Evolutionary conservation across 1,140 invertebrate genomes (phyloP), one percentile per base, ranked within the genome.

Genomic region (Drosophila lacertosa): DNA sequence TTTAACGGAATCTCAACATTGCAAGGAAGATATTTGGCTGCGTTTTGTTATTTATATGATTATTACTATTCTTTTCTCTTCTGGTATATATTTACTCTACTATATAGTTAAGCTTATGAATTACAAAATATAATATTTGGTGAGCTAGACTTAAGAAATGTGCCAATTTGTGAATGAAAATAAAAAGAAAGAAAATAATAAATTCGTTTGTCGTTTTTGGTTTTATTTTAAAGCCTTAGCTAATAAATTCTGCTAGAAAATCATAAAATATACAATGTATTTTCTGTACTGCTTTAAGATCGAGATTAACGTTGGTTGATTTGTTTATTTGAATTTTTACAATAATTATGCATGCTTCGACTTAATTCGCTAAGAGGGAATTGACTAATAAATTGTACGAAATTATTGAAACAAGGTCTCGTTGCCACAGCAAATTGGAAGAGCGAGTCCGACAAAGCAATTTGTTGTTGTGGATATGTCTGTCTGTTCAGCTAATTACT

Each of bases 1-100:
- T 29, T 86, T 65, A 84, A 84, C 81, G 81, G 81, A 84, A 84
- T 84, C 81, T 84, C 81, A 81, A 81, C 50, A 86, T 84, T 84
- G 81, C 81, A 84, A 86, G 81, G 81, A 84, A 84, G 81, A 86
- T 84, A 62, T 88, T 84, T 84, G 81, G 69, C 69, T 77, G 69
- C 69, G 64, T 75, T 55, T 44, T 39, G 24, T 24, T 15, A 53
- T 37, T 6, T 22, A n/a, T 44, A 24, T 4, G n/a, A n/a, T 20
- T 42, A 42, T 11, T 26, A 16, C 20, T 51, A 18, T 47, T 11
- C 16, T 39, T 29, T 1, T 50, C 0, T 48, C 26, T 29, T 9
- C 9, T 29, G 7, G 24, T 26, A 26, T 29, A 2, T 26, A 6
- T 26, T 6, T 47, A 42, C n/a, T 13, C 10, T 64, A 22, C 13